Base-by-base conservation (phyloP, 2,797 vertebrate genomes). In the Pyrocephalus nanus region DNA sequence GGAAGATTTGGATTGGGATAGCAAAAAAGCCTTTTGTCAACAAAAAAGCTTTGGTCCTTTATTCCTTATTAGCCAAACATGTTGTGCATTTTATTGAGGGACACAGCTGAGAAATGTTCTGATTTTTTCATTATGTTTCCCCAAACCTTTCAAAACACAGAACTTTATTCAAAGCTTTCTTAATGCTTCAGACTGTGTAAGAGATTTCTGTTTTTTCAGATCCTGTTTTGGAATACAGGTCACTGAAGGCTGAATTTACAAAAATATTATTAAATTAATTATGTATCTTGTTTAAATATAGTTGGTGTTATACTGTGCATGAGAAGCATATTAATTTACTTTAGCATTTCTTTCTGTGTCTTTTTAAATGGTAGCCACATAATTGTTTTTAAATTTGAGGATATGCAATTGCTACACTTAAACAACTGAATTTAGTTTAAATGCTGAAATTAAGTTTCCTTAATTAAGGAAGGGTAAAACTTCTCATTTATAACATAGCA, bases 101-200 rank as follows among this genome's bases (percentile, higher is more conserved):
- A 60, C 65, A 45, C 53, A 92, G n/a, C 43, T 91, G 75, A 93
- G 54, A 88, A 95, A 81, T 71, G 65, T 86, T 78, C 78, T 76
- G 60, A 7, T 67, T 74, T 92, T 78, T 78, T 69, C 54, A 36
- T 20, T 47, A 18, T 61, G 43, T 60, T 95, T 92, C 34, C 81
- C 40, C 65, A 64, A 66, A 61, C 18, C 55, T 86, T 91, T 70
- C 62, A 91, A 88, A 91, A 89, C 32, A 36, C 14, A 79, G 50
- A 95, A 83, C 21, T 81, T 77, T 60, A 75, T 85, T 96, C 77
- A 86, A 92, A 87, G 58, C 26, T 51, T 73, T 71, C 36, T 50
- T 74, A 77, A 42, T 47, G 30, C 42, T 66, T 85, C 43, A 86
- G 47, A 38, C 25, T 65, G 29, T 67, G 54, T 34, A 36, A 65